Evolutionary conservation across 2,797 vertebrate species (phyloP).

Genomic region (Sebastolobus altivelis): DNA sequence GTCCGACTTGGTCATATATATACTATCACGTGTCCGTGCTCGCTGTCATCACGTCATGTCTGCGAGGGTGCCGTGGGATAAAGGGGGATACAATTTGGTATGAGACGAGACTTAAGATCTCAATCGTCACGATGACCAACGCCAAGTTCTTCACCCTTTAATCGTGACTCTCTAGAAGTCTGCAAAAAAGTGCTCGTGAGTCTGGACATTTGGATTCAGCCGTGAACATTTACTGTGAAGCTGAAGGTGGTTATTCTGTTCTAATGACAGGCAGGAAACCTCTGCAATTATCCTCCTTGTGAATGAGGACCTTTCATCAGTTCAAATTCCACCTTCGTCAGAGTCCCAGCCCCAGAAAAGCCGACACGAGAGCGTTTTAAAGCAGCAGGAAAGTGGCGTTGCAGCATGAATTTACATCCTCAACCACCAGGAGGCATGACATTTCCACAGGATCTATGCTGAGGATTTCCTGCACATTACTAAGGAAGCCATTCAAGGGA

Average conservation of each 20-base stretch:
- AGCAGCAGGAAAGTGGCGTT: neutral
- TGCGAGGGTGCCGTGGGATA: neutral
- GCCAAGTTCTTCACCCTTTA: neutral
- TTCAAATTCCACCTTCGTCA: neutral
- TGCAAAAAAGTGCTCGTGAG: neutral
- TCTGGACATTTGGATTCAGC: slow-evolving; percentile 1
- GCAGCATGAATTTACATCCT: neutral
- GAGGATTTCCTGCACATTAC: neutral
- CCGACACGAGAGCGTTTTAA: neutral
- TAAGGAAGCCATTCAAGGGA: neutral
- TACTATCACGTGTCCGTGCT: neutral
- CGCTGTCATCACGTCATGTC: slow-evolving; percentile 10
- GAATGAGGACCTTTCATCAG: neutral
- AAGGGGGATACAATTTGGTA: neutral
- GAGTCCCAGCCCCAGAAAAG: neutral
- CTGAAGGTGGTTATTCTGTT: neutral
- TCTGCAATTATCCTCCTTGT: neutral
- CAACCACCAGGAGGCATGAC: slow-evolving; percentile 32
- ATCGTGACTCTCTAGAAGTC: neutral
- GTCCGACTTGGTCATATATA: neutral
- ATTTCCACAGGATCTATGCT: neutral
- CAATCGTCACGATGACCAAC: neutral
- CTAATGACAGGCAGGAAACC: neutral
- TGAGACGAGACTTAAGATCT: neutral
- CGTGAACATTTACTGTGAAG: neutral